Base-by-base conservation (phyloP, 2,888 invertebrate species). In the Xestia xanthographa region DNA sequence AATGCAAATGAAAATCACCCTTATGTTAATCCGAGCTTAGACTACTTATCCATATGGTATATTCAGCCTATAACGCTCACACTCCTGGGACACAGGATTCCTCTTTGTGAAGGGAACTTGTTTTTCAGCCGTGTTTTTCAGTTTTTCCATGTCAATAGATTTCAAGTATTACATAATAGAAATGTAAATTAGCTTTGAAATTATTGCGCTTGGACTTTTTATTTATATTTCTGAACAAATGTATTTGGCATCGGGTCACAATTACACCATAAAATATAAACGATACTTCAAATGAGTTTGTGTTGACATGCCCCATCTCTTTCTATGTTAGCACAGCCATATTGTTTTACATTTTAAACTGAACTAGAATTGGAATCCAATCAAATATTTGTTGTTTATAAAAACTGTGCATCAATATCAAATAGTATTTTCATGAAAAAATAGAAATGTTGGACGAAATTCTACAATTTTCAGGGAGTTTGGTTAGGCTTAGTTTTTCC, bases 311-410 rank as follows among this genome's bases (percentile, higher is more conserved):
- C n/a, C n/a, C 66, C 22, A 67, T 70, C 70, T 75, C n/a, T 26
- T 65, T 60, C 67, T 73, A 56, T 72, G 63, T 43, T 26, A 65
- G 56, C 26, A 69, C 56, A 79, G 22, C 65, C 17, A 66, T 62
- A 43, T 71, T 76, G 66, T 80, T 82, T 83, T 72, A 60, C 56
- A 48, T 72, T 84, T 82, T 72, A 50, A 74, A 58, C 71, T n/a
- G 63, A 82, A 72, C 73, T 77, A 62, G 72, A 76, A 84, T 81
- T 80, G 83, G 68, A 79, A 69, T 76, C 45, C 29, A 45, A 38
- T 71, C 80, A 78, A 86, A 84, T 86, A 82, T 86, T 80, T 82
- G 67, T 62, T 38, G 45, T 77, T 77, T 38, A 75, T 74, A 76
- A 81, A 78, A 84, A 62, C 79, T 62, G 63, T 62, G 26, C 9